Base-by-base conservation (phyloP, 2,113 vertebrate genomes). In the Phylloscopus whistleri region DNA sequence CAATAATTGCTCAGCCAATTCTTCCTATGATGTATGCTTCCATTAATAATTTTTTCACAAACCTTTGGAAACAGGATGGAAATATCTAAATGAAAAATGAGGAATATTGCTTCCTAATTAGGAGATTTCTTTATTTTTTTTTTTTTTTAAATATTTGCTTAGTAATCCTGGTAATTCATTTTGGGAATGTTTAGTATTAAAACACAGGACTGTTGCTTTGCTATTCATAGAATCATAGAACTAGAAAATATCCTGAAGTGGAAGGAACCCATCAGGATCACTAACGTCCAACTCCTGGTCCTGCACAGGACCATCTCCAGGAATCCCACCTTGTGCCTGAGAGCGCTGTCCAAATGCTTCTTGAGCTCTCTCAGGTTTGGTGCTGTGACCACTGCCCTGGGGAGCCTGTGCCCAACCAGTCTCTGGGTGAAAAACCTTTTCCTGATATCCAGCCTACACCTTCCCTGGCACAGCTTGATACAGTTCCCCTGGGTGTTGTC, bases 301-400 rank as follows among this genome's bases (percentile, higher is more conserved):
- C 10, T 9, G 1, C 2, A 3, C 24, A 60, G 13, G 48, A 41
- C 23, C 16, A 68, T 23, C 7, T 13, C n/a, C 39, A 62, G 5
- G 24, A 48, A 60, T 75, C 62, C 30, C 46, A 68, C 30, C 16
- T 2, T 13, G 23, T n/a, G 19, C 55, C 28, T 55, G 56, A 78
- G 7, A 30, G 8, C 0, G 0, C 13, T 78, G 33, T 46, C 20
- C 24, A 70, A 24, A 55, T 0, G 1, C n/a, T 62, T 5, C 19
- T 39, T 78, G 56, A 26, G 1, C 19, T 62, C 39, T 30, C 10
- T 7, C 19, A 41, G n/a, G 4, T 0, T 39, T 46, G 39, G 5
- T 28, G 33, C 48, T 55, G 28, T 41, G 39, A 15, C 5, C 7
- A 3, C 10, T 62, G 1, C n/a, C 28, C 19, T 44, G 16, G 23